Evolutionary conservation across 2,888 invertebrate genomes (phyloP).

Genomic region (Perizoma affinitatum): DNA sequence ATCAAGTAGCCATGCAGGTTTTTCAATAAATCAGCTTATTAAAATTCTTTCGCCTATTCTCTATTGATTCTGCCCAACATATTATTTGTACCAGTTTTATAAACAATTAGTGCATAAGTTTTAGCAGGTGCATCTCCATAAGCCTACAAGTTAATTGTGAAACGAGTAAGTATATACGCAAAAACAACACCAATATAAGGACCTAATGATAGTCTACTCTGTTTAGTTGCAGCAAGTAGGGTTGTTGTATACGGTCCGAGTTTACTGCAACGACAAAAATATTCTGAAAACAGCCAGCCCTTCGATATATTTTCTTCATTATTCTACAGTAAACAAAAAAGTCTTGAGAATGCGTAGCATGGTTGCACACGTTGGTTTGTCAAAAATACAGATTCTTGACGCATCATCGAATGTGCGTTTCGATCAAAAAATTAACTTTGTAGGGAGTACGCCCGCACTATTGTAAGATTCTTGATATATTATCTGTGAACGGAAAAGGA

Average conservation of each 20-base stretch:
- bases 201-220: conserved; percentile 60
- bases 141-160: conserved; percentile 65
- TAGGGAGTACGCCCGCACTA: too few relatives aligned
- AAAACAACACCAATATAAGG: conserved; percentile 63
- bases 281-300: background rate
- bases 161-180: conserved; percentile 61
- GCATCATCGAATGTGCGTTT: too few relatives aligned
- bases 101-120: conserved; percentile 66
- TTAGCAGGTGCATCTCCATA: conserved; percentile 76
- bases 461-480: too few relatives aligned
- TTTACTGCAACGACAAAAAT: conserved; percentile 11
- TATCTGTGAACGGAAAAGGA: too few relatives aligned
- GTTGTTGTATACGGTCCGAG: conserved; percentile 10
- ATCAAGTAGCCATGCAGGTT: too few relatives aligned
- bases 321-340: too few relatives aligned
- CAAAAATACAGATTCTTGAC: too few relatives aligned
- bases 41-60: background rate
- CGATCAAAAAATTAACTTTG: too few relatives aligned
- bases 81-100: conserved; percentile 53
- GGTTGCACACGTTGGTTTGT: too few relatives aligned
- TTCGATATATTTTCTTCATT: background rate
- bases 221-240: conserved; percentile 30
- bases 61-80: conserved; percentile 27
- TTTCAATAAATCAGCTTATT: conserved; percentile 6
- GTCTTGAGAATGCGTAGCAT: too few relatives aligned